Conservation (phyloP, 1,140 invertebrate species). For the Diploscapter pachys region DNA sequence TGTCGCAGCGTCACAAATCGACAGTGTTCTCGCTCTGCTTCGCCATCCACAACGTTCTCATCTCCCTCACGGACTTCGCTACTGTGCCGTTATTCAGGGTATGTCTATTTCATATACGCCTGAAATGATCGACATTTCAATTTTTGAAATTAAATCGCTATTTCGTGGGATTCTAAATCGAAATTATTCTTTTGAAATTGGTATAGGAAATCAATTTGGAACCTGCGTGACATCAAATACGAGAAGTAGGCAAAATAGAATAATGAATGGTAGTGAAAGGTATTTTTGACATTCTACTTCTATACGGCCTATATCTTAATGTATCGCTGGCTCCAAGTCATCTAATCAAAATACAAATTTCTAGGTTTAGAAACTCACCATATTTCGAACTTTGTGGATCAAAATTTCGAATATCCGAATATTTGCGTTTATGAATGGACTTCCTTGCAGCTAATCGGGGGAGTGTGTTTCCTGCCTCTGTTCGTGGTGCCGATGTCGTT, state of each 20-base stretch:
- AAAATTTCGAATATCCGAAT: no score
- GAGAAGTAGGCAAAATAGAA: no score
- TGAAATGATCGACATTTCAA: background rate
- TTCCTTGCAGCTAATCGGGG: constrained; percentile 43
- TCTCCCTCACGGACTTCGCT: constrained; percentile 51
- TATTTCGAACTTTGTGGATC: no score
- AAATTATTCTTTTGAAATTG: background rate
- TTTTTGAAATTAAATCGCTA: background rate
- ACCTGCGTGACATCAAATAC: no score
- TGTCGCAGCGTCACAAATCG: constrained; percentile 47
- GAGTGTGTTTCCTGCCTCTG: constrained; percentile 45
- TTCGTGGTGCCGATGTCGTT: constrained; percentile 46
- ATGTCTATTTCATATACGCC: background rate
- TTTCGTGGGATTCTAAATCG: background rate
- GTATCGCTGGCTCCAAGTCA: no score
- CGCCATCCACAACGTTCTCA: constrained; percentile 46
- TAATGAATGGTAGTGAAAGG: no score
- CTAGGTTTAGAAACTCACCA: no score
- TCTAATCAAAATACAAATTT: no score
- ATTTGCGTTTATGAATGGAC: no score
- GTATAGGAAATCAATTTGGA: no score
- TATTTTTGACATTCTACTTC: no score
- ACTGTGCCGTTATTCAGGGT: constrained; percentile 48
- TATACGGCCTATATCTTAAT: no score
- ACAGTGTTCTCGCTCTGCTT: constrained; percentile 56